Evolutionary conservation across 2,888 invertebrate species (phyloP), one percentile per base, ranked within the genome.

Genomic region (Branchipolynoe longqiensis): DNA sequence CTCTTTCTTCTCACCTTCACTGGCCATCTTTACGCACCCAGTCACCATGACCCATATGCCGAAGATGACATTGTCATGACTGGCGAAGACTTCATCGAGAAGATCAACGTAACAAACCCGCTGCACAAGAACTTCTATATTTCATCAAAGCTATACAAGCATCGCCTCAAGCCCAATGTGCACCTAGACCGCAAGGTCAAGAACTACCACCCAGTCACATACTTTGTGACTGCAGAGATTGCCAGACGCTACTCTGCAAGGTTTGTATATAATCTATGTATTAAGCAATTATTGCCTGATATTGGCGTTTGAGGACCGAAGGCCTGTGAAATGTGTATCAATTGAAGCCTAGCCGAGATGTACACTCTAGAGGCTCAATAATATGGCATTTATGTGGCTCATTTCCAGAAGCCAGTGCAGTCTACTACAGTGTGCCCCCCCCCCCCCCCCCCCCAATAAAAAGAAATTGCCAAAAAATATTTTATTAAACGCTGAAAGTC

Each of bases 71-170:
- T 78, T 18, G 78, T 78, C 48, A 78, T 78, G 78, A 78, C 78
- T 41, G 78, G 78, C 41, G 78, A 78, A 18, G 78, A 78, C 78
- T 78, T 78, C 78, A 78, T 78, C 25, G 78, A 78, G 78, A 78
- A 78, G 78, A 78, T 78, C 78, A 78, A 78, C 28, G 31, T 78
- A 12, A 78, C 78, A 12, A 78, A 78, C 48, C 78, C 78, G 18
- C 48, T 78, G 4, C 78, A 78, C 41, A 48, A 78, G 48, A 78
- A 78, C 78, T 78, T 78, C 28, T 78, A 78, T 48, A 78, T 78
- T 48, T 41, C 41, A 6, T 41, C 78, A 2, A 25, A 25, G 12
- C 41, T 78, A 2, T 78, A 78, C 48, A 78, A 78, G 33, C 78
- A 78, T 48, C 41, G 78, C 22, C 78, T 78, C 48, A 78, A 78